Percentiles rank a stretch among this genome's conserved stretches.
These are phyloP conservation scores for Pterophyllum scalare DNA, from an alignment of 2,113 vertebrate genomes.

Conservation along the genomic window DNA sequence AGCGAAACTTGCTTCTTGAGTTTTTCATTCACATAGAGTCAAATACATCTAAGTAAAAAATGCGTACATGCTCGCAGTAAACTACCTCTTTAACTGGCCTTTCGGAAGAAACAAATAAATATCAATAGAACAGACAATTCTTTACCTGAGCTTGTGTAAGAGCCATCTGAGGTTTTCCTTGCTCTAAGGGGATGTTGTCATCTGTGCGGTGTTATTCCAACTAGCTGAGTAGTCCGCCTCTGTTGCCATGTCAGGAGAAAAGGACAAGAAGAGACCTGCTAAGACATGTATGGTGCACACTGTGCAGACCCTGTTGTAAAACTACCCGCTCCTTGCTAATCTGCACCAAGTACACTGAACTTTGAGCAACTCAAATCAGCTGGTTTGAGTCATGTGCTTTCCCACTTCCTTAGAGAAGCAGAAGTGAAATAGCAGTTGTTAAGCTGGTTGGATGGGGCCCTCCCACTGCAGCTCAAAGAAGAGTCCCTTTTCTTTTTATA, in stretches of 20 bases:
- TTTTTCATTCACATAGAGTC: not conserved
- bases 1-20: not conserved
- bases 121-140: not conserved
- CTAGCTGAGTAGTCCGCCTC: slow-evolving; percentile 6
- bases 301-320: slow-evolving; percentile 27
- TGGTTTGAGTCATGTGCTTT: slow-evolving; percentile 81
- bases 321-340: slow-evolving; percentile 64
- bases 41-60: not conserved
- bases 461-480: slow-evolving; percentile 38
- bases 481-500: slow-evolving; percentile 44
- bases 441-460: slow-evolving; percentile 57
- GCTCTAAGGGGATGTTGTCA: slow-evolving; percentile 14
- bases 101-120: not conserved
- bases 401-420: slow-evolving; percentile 78
- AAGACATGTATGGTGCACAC: slow-evolving; percentile 45
- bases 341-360: slow-evolving; percentile 71
- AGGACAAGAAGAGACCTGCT: slow-evolving; percentile 58
- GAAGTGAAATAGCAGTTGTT: slow-evolving; percentile 77
- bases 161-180: slow-evolving; percentile 66
- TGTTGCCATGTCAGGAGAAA: slow-evolving; percentile 52
- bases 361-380: slow-evolving; percentile 79
- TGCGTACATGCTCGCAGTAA: not conserved
- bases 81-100: not conserved
- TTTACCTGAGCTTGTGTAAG: slow-evolving; percentile 72
- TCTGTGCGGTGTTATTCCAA: slow-evolving; percentile 40